phyloP scores from a whole-genome alignment of 2,888 invertebrate genomes.

The Amiota mariae region DNA sequence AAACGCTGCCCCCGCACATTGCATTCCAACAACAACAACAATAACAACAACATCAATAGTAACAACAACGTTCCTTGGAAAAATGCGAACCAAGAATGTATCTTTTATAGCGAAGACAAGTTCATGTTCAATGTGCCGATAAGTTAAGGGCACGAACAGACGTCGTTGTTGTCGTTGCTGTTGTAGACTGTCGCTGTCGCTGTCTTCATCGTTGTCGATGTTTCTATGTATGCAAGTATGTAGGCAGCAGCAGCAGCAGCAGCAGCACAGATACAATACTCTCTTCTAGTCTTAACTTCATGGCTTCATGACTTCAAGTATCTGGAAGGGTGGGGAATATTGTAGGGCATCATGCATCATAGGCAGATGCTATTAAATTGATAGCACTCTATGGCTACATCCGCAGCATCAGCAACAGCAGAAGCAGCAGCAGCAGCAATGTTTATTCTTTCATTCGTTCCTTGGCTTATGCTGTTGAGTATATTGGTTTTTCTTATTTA shows the following conservation, averaged over 20 bases:
- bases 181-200: constrained; percentile 14
- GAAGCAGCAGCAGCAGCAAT: constrained; percentile 8
- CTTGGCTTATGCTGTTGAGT: constrained; percentile 33
- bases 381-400: constrained; percentile 51
- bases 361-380: constrained; percentile 72
- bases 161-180: background rate
- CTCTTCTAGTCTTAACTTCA: too few species aligned
- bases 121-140: constrained; percentile 33
- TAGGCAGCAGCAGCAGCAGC: constrained; percentile 19
- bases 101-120: constrained; percentile 43
- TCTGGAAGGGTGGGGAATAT: background rate
- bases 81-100: constrained; percentile 44
- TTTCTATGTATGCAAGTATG: too few species aligned
- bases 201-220: constrained; percentile 20
- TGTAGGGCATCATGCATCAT: constrained; percentile 42
- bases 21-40: background rate
- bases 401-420: background rate
- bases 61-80: constrained; percentile 59
- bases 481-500: constrained; percentile 30
- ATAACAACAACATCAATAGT: background rate
- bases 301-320: too few species aligned
- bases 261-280: background rate
- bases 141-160: constrained; percentile 40
- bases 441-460: constrained; percentile 32
- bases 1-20: background rate